A percentile compares a stretch with the other conserved stretches of the same genome.
These are phyloP conservation scores for Cyanoderma ruficeps DNA, from an alignment of 2,113 vertebrate genomes.

Conservation along the genomic window DNA sequence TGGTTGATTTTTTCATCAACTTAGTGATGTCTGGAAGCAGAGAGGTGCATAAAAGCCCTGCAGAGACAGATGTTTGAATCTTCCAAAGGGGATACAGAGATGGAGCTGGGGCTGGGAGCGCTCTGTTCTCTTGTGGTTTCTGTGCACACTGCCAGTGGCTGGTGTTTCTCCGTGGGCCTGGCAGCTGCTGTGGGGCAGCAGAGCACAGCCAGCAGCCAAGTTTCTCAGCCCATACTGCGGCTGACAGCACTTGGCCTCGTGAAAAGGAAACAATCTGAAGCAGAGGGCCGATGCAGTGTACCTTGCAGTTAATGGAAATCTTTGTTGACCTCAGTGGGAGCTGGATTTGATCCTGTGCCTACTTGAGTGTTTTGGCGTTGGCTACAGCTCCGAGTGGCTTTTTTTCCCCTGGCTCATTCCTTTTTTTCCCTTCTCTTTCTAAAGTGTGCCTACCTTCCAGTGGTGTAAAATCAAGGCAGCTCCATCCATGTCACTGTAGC, in stretches of 20 bases:
- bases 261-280: neutral
- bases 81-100: neutral
- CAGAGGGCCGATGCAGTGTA: neutral
- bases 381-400: neutral
- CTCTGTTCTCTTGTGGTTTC: neutral
- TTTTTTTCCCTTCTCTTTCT: neutral
- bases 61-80: neutral
- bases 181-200: conserved; percentile 1
- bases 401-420: neutral
- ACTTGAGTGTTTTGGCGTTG: neutral
- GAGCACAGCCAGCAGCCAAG: neutral
- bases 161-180: conserved; percentile 36
- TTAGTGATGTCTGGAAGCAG: neutral
- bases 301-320: conserved; percentile 32
- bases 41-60: neutral
- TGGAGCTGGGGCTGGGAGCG: neutral
- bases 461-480: neutral
- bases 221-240: neutral
- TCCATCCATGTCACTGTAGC: neutral
- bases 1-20: neutral
- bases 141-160: neutral
- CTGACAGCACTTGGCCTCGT: neutral
- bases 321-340: conserved; percentile 12
- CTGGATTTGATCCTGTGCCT: conserved; percentile 32
- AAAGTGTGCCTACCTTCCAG: neutral